phyloP scores from a whole-genome alignment of 2,113 vertebrate genomes.

The Corydoras maculifer region DNA sequence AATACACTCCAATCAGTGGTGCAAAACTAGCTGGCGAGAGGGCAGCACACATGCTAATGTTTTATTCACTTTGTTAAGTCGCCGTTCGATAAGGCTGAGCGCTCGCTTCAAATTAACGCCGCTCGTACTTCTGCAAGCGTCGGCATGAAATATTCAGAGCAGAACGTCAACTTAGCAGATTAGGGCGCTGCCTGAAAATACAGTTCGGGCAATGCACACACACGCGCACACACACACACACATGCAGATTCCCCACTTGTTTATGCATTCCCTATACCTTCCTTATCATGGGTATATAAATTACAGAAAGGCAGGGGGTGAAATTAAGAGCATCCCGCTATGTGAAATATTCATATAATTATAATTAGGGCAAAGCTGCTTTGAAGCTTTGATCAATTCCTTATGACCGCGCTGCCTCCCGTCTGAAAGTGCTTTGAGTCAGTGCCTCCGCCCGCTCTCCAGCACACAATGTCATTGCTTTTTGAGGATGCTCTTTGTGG shows the following conservation, averaged over 20 bases:
- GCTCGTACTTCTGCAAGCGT: conserved; percentile 56
- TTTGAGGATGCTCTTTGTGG: not conserved
- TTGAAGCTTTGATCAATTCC: conserved; percentile 44
- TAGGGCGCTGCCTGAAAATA: conserved; percentile 39
- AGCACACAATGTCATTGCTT: conserved; percentile 3
- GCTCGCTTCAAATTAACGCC: conserved; percentile 50
- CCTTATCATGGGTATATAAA: conserved; percentile 23
- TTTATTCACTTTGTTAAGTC: conserved; percentile 66
- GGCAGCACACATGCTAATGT: conserved; percentile 56
- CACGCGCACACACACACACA: conserved; percentile 4
- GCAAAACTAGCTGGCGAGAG: conserved; percentile 45
- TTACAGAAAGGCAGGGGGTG: conserved; percentile 20
- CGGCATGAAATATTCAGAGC: conserved; percentile 66
- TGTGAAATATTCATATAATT: conserved; percentile 36
- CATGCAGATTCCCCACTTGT: conserved; percentile 16
- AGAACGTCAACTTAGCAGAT: conserved; percentile 52
- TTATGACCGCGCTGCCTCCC: conserved; percentile 28
- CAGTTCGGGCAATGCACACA: conserved; percentile 13
- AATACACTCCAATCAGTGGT: conserved; percentile 44
- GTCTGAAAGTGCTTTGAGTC: conserved; percentile 23
- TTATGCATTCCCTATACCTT: conserved; percentile 20
- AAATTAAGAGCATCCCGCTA: conserved; percentile 21
- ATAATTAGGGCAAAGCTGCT: conserved; percentile 24
- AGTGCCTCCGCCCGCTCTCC: conserved; percentile 3
- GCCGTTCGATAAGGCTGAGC: conserved; percentile 52